These are phyloP conservation scores for Zosterops japonicus DNA, from an alignment of 2,113 vertebrate species.

Conservation along the genomic window DNA sequence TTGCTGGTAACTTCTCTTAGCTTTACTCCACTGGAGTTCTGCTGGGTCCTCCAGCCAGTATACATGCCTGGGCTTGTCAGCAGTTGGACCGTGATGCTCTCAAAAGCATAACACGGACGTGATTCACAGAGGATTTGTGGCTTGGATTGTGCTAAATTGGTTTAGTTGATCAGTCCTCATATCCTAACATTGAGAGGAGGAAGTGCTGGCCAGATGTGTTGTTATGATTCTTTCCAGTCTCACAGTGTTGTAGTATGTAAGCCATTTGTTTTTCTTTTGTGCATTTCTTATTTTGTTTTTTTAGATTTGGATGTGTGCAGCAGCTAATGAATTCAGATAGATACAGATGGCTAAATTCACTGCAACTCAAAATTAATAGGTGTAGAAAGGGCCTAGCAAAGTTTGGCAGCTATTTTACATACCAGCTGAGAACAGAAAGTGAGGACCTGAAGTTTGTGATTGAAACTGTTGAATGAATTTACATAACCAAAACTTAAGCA, in stretches of 20 bases:
- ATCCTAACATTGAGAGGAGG: background rate
- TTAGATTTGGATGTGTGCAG: background rate
- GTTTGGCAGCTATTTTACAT: background rate
- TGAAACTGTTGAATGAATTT: slow-evolving; percentile 3
- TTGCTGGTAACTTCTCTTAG: background rate
- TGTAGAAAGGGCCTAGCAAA: background rate
- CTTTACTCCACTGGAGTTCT: background rate
- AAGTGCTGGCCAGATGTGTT: background rate
- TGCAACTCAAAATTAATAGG: slow-evolving; percentile 11
- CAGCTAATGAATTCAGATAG: background rate
- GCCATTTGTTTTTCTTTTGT: background rate
- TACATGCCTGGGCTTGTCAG: slow-evolving; percentile 47
- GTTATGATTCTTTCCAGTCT: slow-evolving; percentile 7
- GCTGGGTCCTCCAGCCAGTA: background rate
- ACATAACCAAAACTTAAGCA: slow-evolving; percentile 4
- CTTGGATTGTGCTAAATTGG: slow-evolving; percentile 10
- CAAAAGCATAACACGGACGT: background rate
- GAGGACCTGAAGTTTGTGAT: background rate
- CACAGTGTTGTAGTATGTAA: background rate
- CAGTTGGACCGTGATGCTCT: background rate
- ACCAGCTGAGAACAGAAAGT: background rate
- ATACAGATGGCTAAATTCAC: background rate
- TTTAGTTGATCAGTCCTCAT: background rate
- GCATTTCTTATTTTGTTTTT: background rate
- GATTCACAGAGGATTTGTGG: slow-evolving; percentile 50